phyloP scores from a whole-genome alignment of 2,797 vertebrate species.

The Pseudopleuronectes americanus region DNA sequence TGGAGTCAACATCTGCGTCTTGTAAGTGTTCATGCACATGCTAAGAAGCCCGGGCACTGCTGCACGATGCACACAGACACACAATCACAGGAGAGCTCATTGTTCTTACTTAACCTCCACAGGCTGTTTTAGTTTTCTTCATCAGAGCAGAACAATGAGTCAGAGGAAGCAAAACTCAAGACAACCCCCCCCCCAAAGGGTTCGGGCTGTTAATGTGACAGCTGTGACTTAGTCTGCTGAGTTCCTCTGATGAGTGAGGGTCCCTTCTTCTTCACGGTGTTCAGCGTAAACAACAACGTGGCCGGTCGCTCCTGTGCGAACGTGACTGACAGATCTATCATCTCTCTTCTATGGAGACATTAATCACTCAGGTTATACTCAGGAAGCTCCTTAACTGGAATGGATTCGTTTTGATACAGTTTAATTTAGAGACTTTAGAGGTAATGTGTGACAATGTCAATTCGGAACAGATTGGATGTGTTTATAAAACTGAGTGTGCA shows the following conservation, averaged over 20 bases:
- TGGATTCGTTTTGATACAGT: constrained; percentile 35
- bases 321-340: constrained; percentile 53
- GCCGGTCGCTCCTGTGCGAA: constrained; percentile 39
- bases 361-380: constrained; percentile 57
- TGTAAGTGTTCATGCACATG: neutral
- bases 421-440: neutral
- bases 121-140: constrained; percentile 35
- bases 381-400: constrained; percentile 48
- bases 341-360: constrained; percentile 44
- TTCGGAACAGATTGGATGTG: neutral
- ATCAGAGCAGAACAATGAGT: constrained; percentile 42
- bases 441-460: too few relatives aligned
- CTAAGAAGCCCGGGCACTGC: neutral
- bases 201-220: constrained; percentile 46
- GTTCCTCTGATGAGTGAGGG: constrained; percentile 49
- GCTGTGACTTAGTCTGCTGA: constrained; percentile 55
- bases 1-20: neutral
- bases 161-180: constrained; percentile 33
- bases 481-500: too few relatives aligned
- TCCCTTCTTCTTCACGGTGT: constrained; percentile 53
- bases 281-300: constrained; percentile 59
- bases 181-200: constrained; percentile 24
- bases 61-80: constrained; percentile 1
- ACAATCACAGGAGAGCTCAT: neutral
- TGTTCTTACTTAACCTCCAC: constrained; percentile 30